Base-by-base conservation (phyloP, 2,113 vertebrate genomes). In the Neoarius graeffei region DNA sequence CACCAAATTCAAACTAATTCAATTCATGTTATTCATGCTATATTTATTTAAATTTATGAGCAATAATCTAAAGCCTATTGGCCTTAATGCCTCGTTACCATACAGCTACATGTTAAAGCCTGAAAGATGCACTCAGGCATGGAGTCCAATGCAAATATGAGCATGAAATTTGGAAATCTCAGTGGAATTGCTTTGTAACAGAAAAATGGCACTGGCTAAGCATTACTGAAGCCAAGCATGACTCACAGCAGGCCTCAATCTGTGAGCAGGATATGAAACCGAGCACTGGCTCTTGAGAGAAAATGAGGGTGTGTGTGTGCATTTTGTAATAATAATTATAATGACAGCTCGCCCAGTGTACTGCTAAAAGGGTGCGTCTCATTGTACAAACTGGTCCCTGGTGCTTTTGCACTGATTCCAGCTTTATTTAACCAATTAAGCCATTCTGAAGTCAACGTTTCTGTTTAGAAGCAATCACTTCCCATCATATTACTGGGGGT, bases 211-310 rank as follows among this genome's bases (percentile, higher is more conserved):
- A 7, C 59, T 13, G 66, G 76, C 20, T 69, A 30, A 89, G 50
- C 35, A 25, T 13, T 1, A 15, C 13, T 17, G 17, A 48, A 57
- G 71, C 84, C 87, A 86, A 84, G 52, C 67, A 81, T 86, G 79
- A 90, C 84, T 90, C 86, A 83, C 30, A 67, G 57, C 62, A 71
- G 14, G 73, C 64, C 71, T 60, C 66, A 35, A 71, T 27, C 74
- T 9, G n/a, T 23, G 82, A 48, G 77, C 80, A 60, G 84, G 80
- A 86, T 79, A 71, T 71, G n/a, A 66, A 67, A 85, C 80, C 56
- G 7, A 85, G 80, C 54, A 42, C 80, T 83, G 48, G 71, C 35
- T 85, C 66, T 3, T 42, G 2, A 50, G 86, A 88, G 77, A 88
- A 57, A 57, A 59, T 17, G 10, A 56, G 73, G 84, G 84, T 80